Evolutionary conservation across 1,140 invertebrate species (phyloP).

Genomic region (Eriosoma lanigerum): DNA sequence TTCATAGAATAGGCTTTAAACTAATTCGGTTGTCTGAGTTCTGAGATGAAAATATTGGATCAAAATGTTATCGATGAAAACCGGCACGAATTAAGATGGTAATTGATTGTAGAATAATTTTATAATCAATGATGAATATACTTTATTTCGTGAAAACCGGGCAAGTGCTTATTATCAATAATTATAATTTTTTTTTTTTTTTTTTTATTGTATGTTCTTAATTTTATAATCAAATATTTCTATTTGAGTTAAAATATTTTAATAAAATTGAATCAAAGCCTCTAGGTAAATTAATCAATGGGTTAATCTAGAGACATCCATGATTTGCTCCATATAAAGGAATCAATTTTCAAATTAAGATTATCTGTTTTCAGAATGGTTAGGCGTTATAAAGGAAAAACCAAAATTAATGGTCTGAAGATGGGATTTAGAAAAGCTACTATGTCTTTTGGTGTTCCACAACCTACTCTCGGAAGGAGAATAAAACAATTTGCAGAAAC

Average conservation of each 20-base stretch:
- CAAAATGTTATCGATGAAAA: too few relatives aligned
- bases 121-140: too few relatives aligned
- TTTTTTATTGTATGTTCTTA: background rate
- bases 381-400: background rate
- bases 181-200: too few relatives aligned
- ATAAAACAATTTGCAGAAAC: background rate
- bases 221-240: background rate
- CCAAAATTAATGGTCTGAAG: background rate
- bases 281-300: background rate
- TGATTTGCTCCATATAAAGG: background rate
- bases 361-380: slow-evolving; percentile 1
- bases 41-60: too few relatives aligned
- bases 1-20: too few relatives aligned
- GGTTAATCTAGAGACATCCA: background rate
- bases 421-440: background rate
- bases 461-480: background rate
- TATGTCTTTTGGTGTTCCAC: background rate
- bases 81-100: too few relatives aligned
- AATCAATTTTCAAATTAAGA: slow-evolving; percentile 2
- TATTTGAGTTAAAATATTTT: background rate
- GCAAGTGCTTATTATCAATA: too few relatives aligned
- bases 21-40: too few relatives aligned
- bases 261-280: slow-evolving; percentile 1
- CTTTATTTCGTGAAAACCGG: too few relatives aligned
- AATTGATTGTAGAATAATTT: too few relatives aligned